phyloP scores from a whole-genome alignment of 2,113 vertebrate species.

The Trichomycterus rosablanca region DNA sequence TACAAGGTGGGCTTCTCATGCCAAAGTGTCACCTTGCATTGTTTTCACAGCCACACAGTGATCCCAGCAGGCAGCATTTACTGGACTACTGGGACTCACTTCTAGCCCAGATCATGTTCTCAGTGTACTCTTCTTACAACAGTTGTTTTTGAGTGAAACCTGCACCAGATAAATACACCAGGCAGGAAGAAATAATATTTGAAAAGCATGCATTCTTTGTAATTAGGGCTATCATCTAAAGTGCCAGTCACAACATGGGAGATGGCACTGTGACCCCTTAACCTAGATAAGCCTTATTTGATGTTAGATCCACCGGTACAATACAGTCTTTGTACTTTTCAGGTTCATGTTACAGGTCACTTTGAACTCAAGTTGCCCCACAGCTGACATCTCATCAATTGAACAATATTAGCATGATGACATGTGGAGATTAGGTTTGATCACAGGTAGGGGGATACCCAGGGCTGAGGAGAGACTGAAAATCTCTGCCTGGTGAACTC shows the following conservation, averaged over 20 bases:
- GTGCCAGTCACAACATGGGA: slow-evolving; percentile 23
- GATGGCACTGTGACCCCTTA: slow-evolving; percentile 8
- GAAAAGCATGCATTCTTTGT: slow-evolving; percentile 28
- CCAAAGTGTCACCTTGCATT: slow-evolving; percentile 10
- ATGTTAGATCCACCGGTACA: slow-evolving; percentile 32
- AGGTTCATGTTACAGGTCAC: slow-evolving; percentile 43
- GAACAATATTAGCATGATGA: slow-evolving; percentile 47
- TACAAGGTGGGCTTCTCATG: slow-evolving; percentile 1
- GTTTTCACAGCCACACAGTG: slow-evolving; percentile 28
- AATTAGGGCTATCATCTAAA: slow-evolving; percentile 30
- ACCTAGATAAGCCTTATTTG: slow-evolving; percentile 36
- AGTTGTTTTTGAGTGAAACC: slow-evolving; percentile 16
- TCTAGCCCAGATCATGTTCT: slow-evolving; percentile 25
- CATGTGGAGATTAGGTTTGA: slow-evolving; percentile 37
- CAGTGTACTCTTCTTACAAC: slow-evolving; percentile 33
- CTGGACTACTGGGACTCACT: slow-evolving; percentile 16
- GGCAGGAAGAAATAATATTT: slow-evolving; percentile 31
- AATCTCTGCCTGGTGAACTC: neutral
- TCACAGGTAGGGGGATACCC: slow-evolving; percentile 9
- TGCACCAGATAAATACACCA: slow-evolving; percentile 28
- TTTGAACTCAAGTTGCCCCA: slow-evolving; percentile 45
- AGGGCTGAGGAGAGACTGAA: neutral
- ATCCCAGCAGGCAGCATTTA: slow-evolving; percentile 33
- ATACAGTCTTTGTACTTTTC: slow-evolving; percentile 39
- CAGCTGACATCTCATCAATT: slow-evolving; percentile 45